Evolutionary conservation across 2,888 invertebrate genomes (phyloP).

Genomic region (Gonocerus acuteangulatus): DNA sequence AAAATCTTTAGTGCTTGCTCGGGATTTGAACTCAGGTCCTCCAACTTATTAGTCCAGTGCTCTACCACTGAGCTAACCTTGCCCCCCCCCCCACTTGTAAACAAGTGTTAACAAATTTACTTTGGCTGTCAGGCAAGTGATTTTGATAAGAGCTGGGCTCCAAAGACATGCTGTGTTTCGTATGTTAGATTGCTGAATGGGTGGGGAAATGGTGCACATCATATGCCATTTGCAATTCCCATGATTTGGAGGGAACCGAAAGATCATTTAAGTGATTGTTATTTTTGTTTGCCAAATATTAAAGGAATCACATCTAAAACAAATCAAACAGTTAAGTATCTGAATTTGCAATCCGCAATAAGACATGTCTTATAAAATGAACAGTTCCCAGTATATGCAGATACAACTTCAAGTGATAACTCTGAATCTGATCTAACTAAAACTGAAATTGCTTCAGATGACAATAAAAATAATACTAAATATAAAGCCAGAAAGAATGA

Average conservation of each 20-base stretch:
- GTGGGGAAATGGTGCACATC: not conserved
- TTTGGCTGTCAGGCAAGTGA: slow-evolving; percentile 1
- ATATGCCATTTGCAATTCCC: slow-evolving; percentile 4
- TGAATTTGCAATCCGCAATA: not conserved
- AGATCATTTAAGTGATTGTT: slow-evolving; percentile 1
- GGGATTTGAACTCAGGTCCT: too few relatives aligned
- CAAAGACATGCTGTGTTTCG: not conserved
- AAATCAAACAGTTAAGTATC: not conserved
- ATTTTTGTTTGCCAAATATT: not conserved
- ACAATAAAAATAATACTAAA: too few relatives aligned
- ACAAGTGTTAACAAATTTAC: not conserved
- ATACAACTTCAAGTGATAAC: too few relatives aligned
- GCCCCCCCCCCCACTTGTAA: not conserved
- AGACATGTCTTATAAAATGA: slow-evolving; percentile 3
- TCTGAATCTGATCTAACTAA: too few relatives aligned
- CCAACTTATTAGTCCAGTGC: too few relatives aligned
- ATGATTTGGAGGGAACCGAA: not conserved
- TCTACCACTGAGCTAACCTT: slow-evolving; percentile 5
- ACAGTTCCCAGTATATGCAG: too few relatives aligned
- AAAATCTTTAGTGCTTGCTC: too few relatives aligned
- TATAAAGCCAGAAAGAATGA: too few relatives aligned
- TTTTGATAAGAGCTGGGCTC: slow-evolving; percentile 3
- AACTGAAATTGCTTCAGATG: too few relatives aligned
- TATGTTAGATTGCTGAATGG: not conserved
- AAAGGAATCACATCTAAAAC: not conserved